Evolutionary conservation across 2,797 vertebrate species (phyloP), one percentile per base, ranked within the genome.

Genomic region (Menidia menidia): DNA sequence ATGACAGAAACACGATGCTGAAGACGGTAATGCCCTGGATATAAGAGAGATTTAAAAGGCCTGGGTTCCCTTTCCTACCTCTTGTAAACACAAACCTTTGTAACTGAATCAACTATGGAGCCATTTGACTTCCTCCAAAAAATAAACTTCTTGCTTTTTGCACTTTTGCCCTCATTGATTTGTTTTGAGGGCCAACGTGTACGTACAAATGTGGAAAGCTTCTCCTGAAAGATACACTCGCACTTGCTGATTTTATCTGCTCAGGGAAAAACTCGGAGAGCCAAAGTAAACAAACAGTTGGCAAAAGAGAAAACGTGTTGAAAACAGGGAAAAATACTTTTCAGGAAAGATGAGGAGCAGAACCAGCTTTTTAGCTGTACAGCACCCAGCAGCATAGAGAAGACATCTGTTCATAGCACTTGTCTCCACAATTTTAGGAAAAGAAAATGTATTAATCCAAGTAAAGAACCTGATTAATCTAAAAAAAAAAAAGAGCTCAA

Each of bases 151-250:
- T 53, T 7, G 16, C 13, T 68, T 62, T 71, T n/a, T 42, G 32
- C 60, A 30, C 47, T 51, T 60, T 54, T 60, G 14, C 35, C 19
- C 47, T 55, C 45, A 64, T 48, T 31, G 54, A 78, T 77, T 77
- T 75, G 65, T 60, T 72, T 78, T 59, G 31, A 42, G 16, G 65
- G 61, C 68, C 71, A 69, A 45, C 73, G 52, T 68, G 78, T 80
- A 31, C 51, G 43, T 41, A 42, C 35, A 56, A 57, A 69, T 5
- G 42, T 18, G 45, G 10, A 64, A 11, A 51, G 18, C 9, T 43
- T 31, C 19, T 68, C 47, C 41, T 10, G 14, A 45, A 57, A 64
- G 48, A 33, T 15, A 3, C 52, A 10, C 66, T 61, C 52, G 61
- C 42, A 42, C 2, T 1, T 30, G 54, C 64, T 15, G 35, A 71